These are phyloP conservation scores for Chrysolina americana DNA, from an alignment of 2,888 invertebrate genomes.

Conservation along the genomic window DNA sequence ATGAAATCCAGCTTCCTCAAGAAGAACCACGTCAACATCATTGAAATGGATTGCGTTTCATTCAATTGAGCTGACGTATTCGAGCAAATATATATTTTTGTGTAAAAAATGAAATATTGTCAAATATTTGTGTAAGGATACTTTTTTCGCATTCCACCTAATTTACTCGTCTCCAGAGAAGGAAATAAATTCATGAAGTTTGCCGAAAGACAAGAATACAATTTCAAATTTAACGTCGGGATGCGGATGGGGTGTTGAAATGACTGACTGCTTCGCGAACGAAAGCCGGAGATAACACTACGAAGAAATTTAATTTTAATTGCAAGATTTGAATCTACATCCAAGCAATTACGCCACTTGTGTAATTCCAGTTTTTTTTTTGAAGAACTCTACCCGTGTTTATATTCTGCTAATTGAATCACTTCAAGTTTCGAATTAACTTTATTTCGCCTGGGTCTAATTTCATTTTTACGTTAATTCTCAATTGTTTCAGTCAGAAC, in stretches of 20 bases:
- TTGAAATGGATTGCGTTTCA: not conserved
- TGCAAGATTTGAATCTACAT: slow-evolving; percentile 63
- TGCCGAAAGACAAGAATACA: slow-evolving; percentile 1
- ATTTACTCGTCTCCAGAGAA: slow-evolving; percentile 16
- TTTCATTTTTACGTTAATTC: slow-evolving; percentile 45
- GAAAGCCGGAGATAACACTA: slow-evolving; percentile 56
- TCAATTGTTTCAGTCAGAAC: slow-evolving; percentile 32
- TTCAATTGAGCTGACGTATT: too few species aligned
- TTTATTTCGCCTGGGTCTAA: slow-evolving; percentile 43
- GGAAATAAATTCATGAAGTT: slow-evolving; percentile 13
- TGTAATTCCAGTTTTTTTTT: slow-evolving; percentile 61
- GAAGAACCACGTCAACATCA: not conserved
- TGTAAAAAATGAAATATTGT: too few species aligned
- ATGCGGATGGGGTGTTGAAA: slow-evolving; percentile 39
- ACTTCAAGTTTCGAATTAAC: slow-evolving; percentile 48
- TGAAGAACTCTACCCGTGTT: slow-evolving; percentile 57
- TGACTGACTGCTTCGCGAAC: slow-evolving; percentile 39
- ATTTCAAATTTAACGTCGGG: slow-evolving; percentile 19
- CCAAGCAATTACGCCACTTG: slow-evolving; percentile 63
- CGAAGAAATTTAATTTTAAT: slow-evolving; percentile 65
- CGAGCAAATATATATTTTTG: too few species aligned
- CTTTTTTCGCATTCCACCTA: slow-evolving; percentile 8
- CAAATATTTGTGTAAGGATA: slow-evolving; percentile 5
- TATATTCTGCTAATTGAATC: slow-evolving; percentile 51
- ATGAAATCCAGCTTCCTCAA: not conserved